Evolutionary conservation across 2,888 invertebrate genomes (phyloP).

Genomic region (Liopterus haemorrhoidalis): DNA sequence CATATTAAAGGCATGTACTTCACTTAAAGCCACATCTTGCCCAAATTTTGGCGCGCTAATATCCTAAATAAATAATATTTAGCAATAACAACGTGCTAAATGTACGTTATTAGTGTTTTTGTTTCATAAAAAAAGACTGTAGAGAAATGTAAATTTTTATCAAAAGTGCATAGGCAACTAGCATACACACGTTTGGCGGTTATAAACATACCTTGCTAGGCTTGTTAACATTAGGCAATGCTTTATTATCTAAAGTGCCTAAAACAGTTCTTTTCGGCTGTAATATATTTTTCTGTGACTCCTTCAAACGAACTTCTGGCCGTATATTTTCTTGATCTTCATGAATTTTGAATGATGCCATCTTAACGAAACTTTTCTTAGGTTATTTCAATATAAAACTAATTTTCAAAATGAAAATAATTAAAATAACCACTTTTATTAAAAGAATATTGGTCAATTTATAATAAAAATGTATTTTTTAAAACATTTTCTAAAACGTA

Average conservation of each 20-base stretch:
- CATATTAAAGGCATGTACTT: too few relatives aligned
- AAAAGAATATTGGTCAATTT: background rate
- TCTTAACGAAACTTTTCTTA: constrained; percentile 39
- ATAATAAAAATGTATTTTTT: constrained; percentile 7
- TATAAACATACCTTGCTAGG: too few relatives aligned
- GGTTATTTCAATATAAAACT: constrained; percentile 13
- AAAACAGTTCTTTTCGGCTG: constrained; percentile 59
- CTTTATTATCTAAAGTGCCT: constrained; percentile 57
- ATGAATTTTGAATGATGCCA: constrained; percentile 71
- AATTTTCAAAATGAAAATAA: constrained; percentile 12
- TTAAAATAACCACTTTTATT: constrained; percentile 6
- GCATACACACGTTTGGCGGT: too few relatives aligned
- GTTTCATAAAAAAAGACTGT: too few relatives aligned
- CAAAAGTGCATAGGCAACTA: too few relatives aligned
- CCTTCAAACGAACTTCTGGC: constrained; percentile 40
- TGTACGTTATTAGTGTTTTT: too few relatives aligned
- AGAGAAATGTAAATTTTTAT: too few relatives aligned
- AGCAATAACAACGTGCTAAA: too few relatives aligned
- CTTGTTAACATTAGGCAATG: too few relatives aligned
- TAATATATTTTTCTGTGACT: constrained; percentile 51
- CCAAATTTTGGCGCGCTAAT: too few relatives aligned
- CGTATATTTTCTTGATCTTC: constrained; percentile 71
- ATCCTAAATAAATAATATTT: too few relatives aligned
- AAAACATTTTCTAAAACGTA: constrained; percentile 20
- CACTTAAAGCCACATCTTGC: too few relatives aligned